Evolutionary conservation across 2,888 invertebrate genomes (phyloP).

Genomic region (Leptarthrus brevirostris): DNA sequence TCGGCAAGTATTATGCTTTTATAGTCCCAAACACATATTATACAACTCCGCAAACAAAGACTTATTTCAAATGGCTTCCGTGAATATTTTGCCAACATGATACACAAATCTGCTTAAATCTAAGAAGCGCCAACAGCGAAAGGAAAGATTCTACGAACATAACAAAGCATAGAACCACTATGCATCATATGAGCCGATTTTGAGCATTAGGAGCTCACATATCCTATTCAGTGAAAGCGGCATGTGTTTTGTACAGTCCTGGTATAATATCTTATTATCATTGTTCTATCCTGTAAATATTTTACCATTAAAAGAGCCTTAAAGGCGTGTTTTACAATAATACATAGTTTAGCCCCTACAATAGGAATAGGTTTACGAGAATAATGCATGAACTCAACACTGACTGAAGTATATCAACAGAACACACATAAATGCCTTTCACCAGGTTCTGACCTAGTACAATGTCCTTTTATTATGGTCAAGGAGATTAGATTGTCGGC

Average conservation of each 20-base stretch:
- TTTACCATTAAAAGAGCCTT: neutral
- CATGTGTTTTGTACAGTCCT: neutral
- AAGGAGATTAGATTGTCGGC: no score
- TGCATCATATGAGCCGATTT: neutral
- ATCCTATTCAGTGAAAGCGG: neutral
- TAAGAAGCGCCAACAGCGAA: neutral
- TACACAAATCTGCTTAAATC: neutral
- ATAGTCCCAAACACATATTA: no score
- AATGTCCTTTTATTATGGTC: neutral
- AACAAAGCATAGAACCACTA: neutral
- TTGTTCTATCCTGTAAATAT: slow-evolving; percentile 2
- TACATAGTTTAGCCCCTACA: no score
- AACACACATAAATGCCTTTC: neutral
- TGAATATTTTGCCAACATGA: neutral
- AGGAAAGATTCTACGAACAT: neutral
- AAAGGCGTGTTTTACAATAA: no score
- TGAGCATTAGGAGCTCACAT: neutral
- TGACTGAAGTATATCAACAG: no score
- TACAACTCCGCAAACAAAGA: no score
- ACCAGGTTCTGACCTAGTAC: neutral
- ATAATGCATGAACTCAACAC: no score
- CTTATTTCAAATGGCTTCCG: no score
- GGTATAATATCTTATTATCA: neutral
- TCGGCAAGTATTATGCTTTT: no score
- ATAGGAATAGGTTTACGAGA: no score